Evolutionary conservation across 2,888 invertebrate genomes (phyloP).

Genomic region (Mesorhabditis sp.): DNA sequence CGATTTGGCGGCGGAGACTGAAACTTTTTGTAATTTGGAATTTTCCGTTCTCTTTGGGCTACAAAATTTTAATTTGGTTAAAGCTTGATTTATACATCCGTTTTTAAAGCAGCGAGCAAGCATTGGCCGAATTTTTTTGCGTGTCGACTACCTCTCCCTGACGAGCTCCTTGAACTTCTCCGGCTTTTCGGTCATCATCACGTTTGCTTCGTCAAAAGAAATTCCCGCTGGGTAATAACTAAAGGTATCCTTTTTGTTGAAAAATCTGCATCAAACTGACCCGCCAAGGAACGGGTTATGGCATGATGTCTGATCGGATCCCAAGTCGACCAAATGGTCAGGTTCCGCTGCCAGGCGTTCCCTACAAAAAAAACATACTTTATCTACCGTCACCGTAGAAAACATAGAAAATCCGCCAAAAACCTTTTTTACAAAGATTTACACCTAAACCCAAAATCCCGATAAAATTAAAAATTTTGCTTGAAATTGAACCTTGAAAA

Average conservation of each 20-base stretch:
- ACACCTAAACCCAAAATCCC: background rate
- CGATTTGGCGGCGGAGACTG: constrained; percentile 65
- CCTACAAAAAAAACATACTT: constrained; percentile 55
- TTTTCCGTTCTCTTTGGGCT: background rate
- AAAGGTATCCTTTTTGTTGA: background rate
- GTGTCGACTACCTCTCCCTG: constrained; percentile 61
- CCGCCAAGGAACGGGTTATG: constrained; percentile 68
- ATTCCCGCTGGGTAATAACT: constrained; percentile 54
- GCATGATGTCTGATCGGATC: constrained; percentile 68
- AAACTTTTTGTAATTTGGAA: constrained; percentile 15
- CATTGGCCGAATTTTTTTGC: no score
- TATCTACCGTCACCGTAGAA: no score
- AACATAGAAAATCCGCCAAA: no score
- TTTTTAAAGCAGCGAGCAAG: no score
- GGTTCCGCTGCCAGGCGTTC: constrained; percentile 64
- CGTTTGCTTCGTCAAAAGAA: constrained; percentile 62
- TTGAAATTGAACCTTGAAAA: no score
- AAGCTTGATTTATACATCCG: background rate
- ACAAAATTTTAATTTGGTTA: no score
- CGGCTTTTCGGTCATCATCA: constrained; percentile 63
- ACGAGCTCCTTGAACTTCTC: constrained; percentile 63
- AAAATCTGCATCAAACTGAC: background rate
- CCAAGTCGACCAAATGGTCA: constrained; percentile 66
- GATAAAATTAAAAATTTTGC: no score
- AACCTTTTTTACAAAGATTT: background rate